Evolutionary conservation across 2,888 invertebrate genomes (phyloP), one percentile per base, ranked within the genome.

Genomic region (Axea sp.): DNA sequence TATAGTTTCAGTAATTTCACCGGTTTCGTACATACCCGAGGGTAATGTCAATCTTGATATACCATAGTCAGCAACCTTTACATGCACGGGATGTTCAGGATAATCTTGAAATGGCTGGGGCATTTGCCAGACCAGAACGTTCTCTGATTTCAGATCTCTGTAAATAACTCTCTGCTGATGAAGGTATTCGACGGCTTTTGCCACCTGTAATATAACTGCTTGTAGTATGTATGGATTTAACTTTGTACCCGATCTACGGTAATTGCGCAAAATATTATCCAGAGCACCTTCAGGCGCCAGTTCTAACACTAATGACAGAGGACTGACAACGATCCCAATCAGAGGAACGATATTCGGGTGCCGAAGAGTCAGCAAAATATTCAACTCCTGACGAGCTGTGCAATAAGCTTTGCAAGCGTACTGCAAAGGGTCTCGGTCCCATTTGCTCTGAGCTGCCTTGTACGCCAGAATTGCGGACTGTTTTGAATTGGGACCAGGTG

Each of bases 61-160:
- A 90, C 94, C 99, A 87, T 99, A 99, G 89, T 99, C 99, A 0
- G 98, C 99, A 2, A 99, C 91, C 87, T 98, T 98, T 47, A 99
- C 94, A 82, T 94, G 95, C 0, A 96, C 94, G 65, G 90, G 89
- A 76, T 91, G 90, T 75, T 93, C 92, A 0, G 92, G 92, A 65
- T 91, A 90, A 43, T 91, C 91, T 69, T 92, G 91, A 83, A 92
- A 92, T 0, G 97, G 94, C 12, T 91, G 89, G 0, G 99, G 98
- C 89, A 99, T 92, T 76, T 94, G 92, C 99, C 99, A 99, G n/a
- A 98, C 98, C 1, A 99, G 89, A 31, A 99, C 97, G 89, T 99
- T 99, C 87, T 99, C 99, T 0, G 97, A 96, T 90, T 99, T 95
- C 6, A 97, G 89, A 87, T 97, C 96, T 33, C 96, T 90, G 87